Conservation (phyloP, 1,140 invertebrate genomes). For the Anastrepha obliqua region DNA sequence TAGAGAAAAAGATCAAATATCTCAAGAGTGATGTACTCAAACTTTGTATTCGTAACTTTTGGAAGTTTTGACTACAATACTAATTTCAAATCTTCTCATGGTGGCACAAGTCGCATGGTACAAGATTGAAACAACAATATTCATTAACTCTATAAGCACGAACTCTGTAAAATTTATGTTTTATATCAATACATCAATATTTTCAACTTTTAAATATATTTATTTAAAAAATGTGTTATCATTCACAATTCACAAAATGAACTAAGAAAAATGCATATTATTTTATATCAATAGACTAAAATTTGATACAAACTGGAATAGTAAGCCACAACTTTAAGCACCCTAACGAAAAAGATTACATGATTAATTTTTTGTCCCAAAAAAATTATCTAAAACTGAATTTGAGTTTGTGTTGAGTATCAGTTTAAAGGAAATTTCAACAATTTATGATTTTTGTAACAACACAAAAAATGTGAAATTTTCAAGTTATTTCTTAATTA, state of each 20-base stretch:
- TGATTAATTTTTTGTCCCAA: background rate
- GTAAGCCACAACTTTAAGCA: constrained; percentile 20
- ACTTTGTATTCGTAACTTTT: no score
- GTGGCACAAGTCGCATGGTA: no score
- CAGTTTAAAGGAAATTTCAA: no score
- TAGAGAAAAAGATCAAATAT: no score
- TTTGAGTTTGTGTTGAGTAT: constrained; percentile 8
- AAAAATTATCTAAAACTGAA: background rate
- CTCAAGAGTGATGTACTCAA: no score
- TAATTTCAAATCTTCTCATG: no score
- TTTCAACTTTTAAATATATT: constrained; percentile 44
- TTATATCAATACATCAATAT: background rate
- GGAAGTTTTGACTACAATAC: no score
- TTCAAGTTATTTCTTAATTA: background rate
- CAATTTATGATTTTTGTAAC: no score
- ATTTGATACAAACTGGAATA: constrained; percentile 47
- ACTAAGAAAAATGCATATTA: constrained; percentile 35
- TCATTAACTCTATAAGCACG: no score
- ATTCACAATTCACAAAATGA: constrained; percentile 46
- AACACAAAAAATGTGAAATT: no score
- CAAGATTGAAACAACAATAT: background rate
- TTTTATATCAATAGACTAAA: constrained; percentile 48
- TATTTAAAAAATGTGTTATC: constrained; percentile 25
- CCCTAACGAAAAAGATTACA: constrained; percentile 2
- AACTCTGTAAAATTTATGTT: no score